Conservation (phyloP, 2,888 invertebrate genomes). For the Coenonympha arcania region DNA sequence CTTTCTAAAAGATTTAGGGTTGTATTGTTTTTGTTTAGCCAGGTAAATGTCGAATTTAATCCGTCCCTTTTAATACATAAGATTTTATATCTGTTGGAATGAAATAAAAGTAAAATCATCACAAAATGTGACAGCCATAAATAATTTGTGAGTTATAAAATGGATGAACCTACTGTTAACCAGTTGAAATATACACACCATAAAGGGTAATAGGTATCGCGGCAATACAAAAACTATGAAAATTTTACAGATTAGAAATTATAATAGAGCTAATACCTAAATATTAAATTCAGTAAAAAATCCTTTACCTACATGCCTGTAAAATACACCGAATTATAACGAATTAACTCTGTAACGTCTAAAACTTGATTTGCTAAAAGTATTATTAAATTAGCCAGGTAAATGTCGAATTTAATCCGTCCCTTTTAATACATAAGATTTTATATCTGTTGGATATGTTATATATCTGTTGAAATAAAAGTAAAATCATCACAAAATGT, state of each 20-base stretch:
- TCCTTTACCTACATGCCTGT: no score
- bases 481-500: constrained; percentile 1
- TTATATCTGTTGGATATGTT: background rate
- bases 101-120: background rate
- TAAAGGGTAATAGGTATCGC: no score
- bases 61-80: constrained; percentile 27
- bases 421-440: constrained; percentile 6
- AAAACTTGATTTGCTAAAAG: no score
- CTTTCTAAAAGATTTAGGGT: constrained; percentile 62
- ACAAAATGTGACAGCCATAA: constrained; percentile 7
- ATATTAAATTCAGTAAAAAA: no score
- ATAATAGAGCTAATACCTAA: no score
- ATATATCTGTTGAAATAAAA: background rate
- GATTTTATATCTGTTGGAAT: background rate
- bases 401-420: constrained; percentile 44
- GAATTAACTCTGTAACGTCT: no score
- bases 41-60: constrained; percentile 44
- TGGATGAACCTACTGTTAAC: no score
- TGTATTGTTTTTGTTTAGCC: constrained; percentile 56
- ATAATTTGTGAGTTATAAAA: no score
- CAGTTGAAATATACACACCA: no score
- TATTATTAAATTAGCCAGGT: constrained; percentile 39
- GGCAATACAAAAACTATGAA: no score
- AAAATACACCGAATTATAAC: no score
- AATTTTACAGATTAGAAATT: no score